phyloP scores from a whole-genome alignment of 2,888 invertebrate genomes.

The Acanthococcus lagerstroemiae region DNA sequence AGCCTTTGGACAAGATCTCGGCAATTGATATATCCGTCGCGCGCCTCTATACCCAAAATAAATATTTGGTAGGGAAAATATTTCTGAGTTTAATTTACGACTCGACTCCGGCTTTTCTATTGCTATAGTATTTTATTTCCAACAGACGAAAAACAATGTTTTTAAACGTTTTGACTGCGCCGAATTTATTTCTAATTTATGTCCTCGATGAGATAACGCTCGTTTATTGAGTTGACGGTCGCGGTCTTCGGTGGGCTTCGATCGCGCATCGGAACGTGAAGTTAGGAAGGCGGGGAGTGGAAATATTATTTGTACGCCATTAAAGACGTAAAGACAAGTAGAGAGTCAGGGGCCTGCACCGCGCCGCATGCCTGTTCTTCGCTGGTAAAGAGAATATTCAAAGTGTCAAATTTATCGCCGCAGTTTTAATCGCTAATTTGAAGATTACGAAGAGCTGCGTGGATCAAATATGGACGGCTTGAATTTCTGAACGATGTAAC shows the following conservation, averaged over 20 bases:
- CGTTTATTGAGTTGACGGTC: background rate
- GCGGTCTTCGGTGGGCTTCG: background rate
- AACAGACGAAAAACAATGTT: conserved; percentile 19
- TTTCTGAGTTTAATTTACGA: conserved; percentile 26
- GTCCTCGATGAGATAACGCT: conserved; percentile 19
- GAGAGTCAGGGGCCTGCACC: too few species aligned
- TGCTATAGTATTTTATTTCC: conserved; percentile 16
- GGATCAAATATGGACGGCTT: too few species aligned
- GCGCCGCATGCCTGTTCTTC: too few species aligned
- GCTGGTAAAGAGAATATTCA: background rate
- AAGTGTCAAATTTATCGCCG: background rate
- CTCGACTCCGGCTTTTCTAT: conserved; percentile 9
- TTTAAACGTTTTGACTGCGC: conserved; percentile 16
- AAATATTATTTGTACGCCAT: background rate
- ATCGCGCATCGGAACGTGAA: background rate
- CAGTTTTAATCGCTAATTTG: background rate
- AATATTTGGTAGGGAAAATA: conserved; percentile 21
- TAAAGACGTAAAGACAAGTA: too few species aligned
- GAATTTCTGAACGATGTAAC: too few species aligned
- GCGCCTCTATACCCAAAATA: conserved; percentile 23
- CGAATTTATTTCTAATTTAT: conserved; percentile 23
- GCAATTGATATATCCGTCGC: conserved; percentile 29
- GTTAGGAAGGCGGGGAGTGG: background rate
- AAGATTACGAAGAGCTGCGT: background rate
- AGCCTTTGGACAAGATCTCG: conserved; percentile 27